These are phyloP conservation scores for Myotis davidii DNA, from an alignment of 2,113 vertebrate species.

Conservation along the genomic window DNA sequence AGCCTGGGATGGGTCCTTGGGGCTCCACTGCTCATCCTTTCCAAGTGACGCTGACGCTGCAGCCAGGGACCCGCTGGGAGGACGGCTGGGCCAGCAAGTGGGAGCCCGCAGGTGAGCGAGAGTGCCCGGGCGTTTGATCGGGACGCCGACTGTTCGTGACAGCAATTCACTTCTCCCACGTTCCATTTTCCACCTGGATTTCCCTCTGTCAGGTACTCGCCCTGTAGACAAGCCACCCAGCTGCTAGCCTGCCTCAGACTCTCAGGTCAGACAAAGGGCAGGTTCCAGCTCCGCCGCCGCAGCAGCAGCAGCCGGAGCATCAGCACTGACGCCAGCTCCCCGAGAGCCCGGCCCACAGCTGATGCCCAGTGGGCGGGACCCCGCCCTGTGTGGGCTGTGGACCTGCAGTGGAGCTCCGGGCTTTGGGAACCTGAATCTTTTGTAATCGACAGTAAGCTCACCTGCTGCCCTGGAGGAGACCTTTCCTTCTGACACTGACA, in stretches of 20 bases:
- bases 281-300: background rate
- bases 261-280: background rate
- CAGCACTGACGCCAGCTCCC: background rate
- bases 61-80: background rate
- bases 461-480: background rate
- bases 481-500: background rate
- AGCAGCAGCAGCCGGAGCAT: background rate
- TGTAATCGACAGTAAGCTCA: background rate
- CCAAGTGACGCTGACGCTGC: background rate
- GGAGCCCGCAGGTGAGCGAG: background rate
- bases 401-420: accelerated
- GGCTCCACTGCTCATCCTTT: background rate
- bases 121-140: background rate
- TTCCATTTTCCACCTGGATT: background rate
- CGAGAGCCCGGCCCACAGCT: background rate
- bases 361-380: background rate
- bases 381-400: too few relatives aligned
- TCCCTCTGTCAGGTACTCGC: background rate
- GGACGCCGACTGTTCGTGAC: accelerated
- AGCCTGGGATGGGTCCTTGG: background rate
- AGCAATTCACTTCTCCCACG: background rate
- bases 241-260: background rate
- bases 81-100: background rate
- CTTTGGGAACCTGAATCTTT: background rate
- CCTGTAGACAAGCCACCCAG: background rate